These are phyloP conservation scores for Platerodrilus igneus DNA, from an alignment of 2,888 invertebrate genomes.

Conservation along the genomic window DNA sequence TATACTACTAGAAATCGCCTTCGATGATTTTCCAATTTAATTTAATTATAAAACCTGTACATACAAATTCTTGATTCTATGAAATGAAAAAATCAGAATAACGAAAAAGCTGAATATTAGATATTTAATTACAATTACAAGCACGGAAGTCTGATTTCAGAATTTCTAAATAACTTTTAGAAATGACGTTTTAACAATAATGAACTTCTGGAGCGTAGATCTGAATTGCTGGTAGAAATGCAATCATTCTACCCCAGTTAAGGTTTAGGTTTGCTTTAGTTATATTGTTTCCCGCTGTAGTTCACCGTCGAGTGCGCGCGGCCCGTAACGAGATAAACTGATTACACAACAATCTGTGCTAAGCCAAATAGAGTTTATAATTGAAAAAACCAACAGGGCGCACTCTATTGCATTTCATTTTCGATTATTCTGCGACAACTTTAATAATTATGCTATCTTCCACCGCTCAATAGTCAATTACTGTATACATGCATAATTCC, in stretches of 20 bases:
- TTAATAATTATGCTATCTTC: slow-evolving; percentile 20
- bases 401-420: slow-evolving; percentile 30
- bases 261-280: slow-evolving; percentile 51
- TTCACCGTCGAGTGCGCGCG: slow-evolving; percentile 49
- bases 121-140: too few relatives aligned
- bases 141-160: too few relatives aligned
- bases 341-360: slow-evolving; percentile 52
- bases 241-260: slow-evolving; percentile 52
- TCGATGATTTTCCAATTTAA: too few relatives aligned
- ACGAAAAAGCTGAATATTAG: too few relatives aligned
- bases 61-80: too few relatives aligned
- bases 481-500: too few relatives aligned
- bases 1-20: too few relatives aligned
- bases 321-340: slow-evolving; percentile 50
- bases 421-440: slow-evolving; percentile 23
- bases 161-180: slow-evolving; percentile 43
- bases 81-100: too few relatives aligned
- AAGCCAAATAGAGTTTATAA: slow-evolving; percentile 53
- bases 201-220: slow-evolving; percentile 31
- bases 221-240: slow-evolving; percentile 41
- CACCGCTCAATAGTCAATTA: too few relatives aligned
- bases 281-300: slow-evolving; percentile 49
- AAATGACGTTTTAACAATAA: slow-evolving; percentile 36
- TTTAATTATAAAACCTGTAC: too few relatives aligned
- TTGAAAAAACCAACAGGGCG: slow-evolving; percentile 48